Percentiles rank a stretch among this genome's conserved stretches.
These are phyloP conservation scores for Acholoe squamosa DNA, from an alignment of 2,888 invertebrate species.

Conservation along the genomic window DNA sequence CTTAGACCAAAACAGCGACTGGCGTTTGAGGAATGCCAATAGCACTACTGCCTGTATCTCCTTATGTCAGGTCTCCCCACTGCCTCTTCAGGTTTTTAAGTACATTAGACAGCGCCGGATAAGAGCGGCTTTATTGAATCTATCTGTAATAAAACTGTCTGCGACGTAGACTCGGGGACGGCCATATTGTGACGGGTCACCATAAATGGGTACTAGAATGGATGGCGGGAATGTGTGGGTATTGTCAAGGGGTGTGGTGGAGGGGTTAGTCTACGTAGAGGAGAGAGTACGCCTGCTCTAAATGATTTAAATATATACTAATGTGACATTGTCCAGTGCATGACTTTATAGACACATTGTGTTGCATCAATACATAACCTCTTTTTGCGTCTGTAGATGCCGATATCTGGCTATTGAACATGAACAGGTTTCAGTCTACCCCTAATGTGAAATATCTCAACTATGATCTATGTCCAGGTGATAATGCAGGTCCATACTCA, in stretches of 20 bases:
- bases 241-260: slow-evolving; percentile 5
- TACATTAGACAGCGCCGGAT: slow-evolving; percentile 42
- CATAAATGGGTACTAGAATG: background rate
- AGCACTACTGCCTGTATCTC: background rate
- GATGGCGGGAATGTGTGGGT: background rate
- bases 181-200: slow-evolving; percentile 14
- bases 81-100: slow-evolving; percentile 21
- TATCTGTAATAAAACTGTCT: slow-evolving; percentile 8
- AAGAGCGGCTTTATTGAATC: slow-evolving; percentile 33
- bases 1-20: background rate
- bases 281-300: background rate
- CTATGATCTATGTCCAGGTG: too few species aligned
- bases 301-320: background rate
- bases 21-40: background rate
- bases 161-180: background rate
- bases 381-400: too few species aligned
- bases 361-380: too few species aligned
- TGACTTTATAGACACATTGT: too few species aligned
- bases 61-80: background rate
- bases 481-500: too few species aligned
- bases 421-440: too few species aligned
- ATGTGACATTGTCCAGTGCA: too few species aligned
- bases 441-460: too few species aligned
- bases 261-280: background rate
- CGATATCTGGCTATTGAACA: too few species aligned